Evolutionary conservation across 2,888 invertebrate genomes (phyloP).

Genomic region (Parnassius apollo): DNA sequence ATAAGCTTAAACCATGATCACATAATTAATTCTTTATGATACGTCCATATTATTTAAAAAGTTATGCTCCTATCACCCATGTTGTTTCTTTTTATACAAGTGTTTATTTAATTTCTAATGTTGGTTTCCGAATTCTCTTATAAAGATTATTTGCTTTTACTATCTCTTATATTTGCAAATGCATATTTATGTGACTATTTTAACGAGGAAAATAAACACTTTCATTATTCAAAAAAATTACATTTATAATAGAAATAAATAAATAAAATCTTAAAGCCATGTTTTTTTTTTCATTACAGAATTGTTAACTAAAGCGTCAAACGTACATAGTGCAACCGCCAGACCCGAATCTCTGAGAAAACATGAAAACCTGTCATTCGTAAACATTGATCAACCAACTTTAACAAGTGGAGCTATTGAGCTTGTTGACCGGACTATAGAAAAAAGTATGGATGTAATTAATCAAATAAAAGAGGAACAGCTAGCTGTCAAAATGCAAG

Average conservation of each 20-base stretch:
- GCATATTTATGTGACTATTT: no score
- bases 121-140: no score
- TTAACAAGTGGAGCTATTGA: constrained; percentile 79
- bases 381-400: constrained; percentile 77
- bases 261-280: no score
- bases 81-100: background rate
- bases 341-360: constrained; percentile 74
- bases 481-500: constrained; percentile 64
- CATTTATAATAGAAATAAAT: no score
- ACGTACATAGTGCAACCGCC: constrained; percentile 58
- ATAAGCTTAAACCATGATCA: constrained; percentile 53
- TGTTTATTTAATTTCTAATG: background rate
- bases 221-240: no score
- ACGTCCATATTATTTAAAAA: background rate
- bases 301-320: constrained; percentile 61
- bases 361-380: constrained; percentile 72
- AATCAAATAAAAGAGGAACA: constrained; percentile 72
- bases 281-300: constrained; percentile 53
- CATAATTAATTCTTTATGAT: constrained; percentile 28
- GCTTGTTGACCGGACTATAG: constrained; percentile 74
- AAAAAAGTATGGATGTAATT: constrained; percentile 67
- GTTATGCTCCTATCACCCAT: constrained; percentile 7
- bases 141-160: no score
- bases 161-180: no score
- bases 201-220: no score